These are phyloP conservation scores for Lophura nycthemera DNA, from an alignment of 2,113 vertebrate genomes.

Conservation along the genomic window DNA sequence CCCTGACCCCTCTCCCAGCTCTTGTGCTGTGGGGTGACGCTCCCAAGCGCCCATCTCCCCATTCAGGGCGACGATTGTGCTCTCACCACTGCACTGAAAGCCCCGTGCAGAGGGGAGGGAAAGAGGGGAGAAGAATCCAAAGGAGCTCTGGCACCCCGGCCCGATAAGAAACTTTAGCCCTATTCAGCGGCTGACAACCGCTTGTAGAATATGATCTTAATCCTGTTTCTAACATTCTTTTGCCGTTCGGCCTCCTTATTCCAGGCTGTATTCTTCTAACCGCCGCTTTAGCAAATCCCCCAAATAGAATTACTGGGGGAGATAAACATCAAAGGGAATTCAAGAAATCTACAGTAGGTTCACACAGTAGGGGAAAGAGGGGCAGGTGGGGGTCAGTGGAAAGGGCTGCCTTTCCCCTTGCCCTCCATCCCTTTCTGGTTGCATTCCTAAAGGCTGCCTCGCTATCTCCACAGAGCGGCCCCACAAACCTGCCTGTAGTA, in stretches of 20 bases:
- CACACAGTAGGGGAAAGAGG: slow-evolving; percentile 67
- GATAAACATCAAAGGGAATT: slow-evolving; percentile 91
- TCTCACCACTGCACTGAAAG: slow-evolving; percentile 78
- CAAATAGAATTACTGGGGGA: slow-evolving; percentile 83
- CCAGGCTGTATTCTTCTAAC: slow-evolving; percentile 87
- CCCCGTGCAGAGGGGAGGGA: slow-evolving; percentile 71
- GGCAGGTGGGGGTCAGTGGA: slow-evolving; percentile 2
- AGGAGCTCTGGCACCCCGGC: slow-evolving; percentile 81
- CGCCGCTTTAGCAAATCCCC: slow-evolving; percentile 87
- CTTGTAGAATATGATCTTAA: slow-evolving; percentile 96
- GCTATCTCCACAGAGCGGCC: background rate
- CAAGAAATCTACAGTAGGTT: slow-evolving; percentile 83
- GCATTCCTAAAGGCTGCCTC: slow-evolving; percentile 13
- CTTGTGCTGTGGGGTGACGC: background rate
- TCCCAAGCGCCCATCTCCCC: slow-evolving; percentile 77
- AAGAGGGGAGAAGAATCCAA: slow-evolving; percentile 72
- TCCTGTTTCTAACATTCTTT: slow-evolving; percentile 92
- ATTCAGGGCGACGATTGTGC: slow-evolving; percentile 74
- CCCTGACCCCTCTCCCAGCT: background rate
- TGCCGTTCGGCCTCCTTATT: slow-evolving; percentile 82
- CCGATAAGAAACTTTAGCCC: slow-evolving; percentile 82
- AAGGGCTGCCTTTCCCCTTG: slow-evolving; percentile 58
- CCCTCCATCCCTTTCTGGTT: background rate
- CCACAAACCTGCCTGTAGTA: background rate
- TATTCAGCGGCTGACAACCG: slow-evolving; percentile 88